Evolutionary conservation across 2,797 vertebrate genomes (phyloP), one percentile per base, ranked within the genome.

Genomic region (Xerus rutilus): DNA sequence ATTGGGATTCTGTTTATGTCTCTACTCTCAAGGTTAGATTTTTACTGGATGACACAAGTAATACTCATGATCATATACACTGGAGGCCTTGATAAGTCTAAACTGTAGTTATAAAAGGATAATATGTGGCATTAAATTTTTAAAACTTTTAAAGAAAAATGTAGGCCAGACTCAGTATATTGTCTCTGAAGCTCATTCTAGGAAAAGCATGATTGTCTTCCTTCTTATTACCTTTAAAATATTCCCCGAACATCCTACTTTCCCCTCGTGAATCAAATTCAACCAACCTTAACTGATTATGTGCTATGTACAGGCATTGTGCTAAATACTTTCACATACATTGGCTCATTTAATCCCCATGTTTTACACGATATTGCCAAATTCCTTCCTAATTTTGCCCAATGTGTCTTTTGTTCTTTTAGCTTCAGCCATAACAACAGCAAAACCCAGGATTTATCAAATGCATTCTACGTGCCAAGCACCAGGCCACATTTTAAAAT

Each of bases 341-440:
- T 28, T 95, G 96, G 88, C 74, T 97, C 92, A 93, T 96, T 97
- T 95, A 93, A 93, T 86, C 54, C 32, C 74, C 69, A 0, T 89
- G 88, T 96, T 96, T 94, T 92, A 97, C 47, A 83, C 14, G 79
- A 64, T 78, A 86, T 18, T 96, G 78, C 62, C 90, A 82, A 90
- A 76, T 89, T 72, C 43, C 81, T 94, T 93, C 92, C 79, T 93
- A 83, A 92, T 96, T 97, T 92, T 83, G 47, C 52, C 69, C 39
- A 92, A 79, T 18, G 12, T 67, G 6, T 70, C 69, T 93, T 91
- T 91, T 96, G 74, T 86, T 92, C 57, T 77, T 86, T 88, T 67
- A 83, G 64, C 81, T 90, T 89, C 59, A 85, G 23, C 62, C 47
- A n/a, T 64, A 85, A 92, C 21, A 43, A 83, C 54, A 87, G n/a